Base-by-base conservation (phyloP, 2,888 invertebrate genomes). In the Apodemia zela region DNA sequence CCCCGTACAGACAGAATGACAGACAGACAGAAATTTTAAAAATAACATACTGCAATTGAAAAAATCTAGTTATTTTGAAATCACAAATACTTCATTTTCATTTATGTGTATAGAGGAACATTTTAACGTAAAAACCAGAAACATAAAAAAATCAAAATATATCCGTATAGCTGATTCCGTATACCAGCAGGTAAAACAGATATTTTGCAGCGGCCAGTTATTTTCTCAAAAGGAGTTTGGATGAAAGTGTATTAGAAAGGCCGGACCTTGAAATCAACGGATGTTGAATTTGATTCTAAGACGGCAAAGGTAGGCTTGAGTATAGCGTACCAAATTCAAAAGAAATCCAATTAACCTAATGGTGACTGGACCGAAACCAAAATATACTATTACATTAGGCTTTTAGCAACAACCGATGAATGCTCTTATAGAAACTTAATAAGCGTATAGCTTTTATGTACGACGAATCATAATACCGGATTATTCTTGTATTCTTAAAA, bases 361-460 rank as follows among this genome's bases (percentile, higher is more conserved):
- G 51, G 51, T 18, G 51, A 51, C 18, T 51, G 18, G 51, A 51
- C 51, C 51, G 51, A 51, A 51, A 51, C 51, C 51, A 51, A 49
- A 49, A 17, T 18, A 18, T 7, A 51, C 18, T 49, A 49, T 17
- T 18, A 17, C 11, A 51, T 18, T 11, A 51, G 18, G 51, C 51
- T 51, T 51, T 51, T 51, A 51, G 51, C 21, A 51, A 51, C 51
- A 18, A 51, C 18, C 18, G 51, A 51, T 51, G 21, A 17, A 47
- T 51, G 21, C 51, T 21, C 18, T 51, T 21, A 51, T 51, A 51
- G 51, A 51, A 51, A 51, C 51, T 51, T 51, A 65, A 65, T 60
- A 62, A 65, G 54, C 42, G 45, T 62, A 42, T 65, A 59, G 42
- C 59, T 65, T 65, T 65, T 65, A 60, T 62, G 54, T 17, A 62